Conservation (phyloP, 2,797 vertebrate species). For the Pteronotus mesoamericanus region DNA sequence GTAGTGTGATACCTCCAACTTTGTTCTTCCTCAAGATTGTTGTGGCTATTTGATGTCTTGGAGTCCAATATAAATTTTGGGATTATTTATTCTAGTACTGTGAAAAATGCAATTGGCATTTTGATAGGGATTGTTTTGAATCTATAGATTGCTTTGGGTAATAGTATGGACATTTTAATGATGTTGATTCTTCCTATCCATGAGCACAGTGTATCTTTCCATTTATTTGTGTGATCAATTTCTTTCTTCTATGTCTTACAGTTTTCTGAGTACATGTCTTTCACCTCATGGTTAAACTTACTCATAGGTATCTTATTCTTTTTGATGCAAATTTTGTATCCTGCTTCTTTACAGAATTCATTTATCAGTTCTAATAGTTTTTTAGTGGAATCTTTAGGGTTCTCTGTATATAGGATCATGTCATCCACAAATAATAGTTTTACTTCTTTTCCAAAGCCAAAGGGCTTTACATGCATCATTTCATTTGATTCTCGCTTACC, state of each 20-base stretch:
- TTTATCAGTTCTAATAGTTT: not conserved
- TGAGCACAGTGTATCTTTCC: not conserved
- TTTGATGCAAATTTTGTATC: not conserved
- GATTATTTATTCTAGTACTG: not conserved
- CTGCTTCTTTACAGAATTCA: not conserved
- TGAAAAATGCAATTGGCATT: not conserved
- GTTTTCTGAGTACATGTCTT: not conserved
- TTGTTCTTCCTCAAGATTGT: not conserved
- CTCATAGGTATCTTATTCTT: not conserved
- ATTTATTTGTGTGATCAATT: not conserved
- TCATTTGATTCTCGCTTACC: not conserved
- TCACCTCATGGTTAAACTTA: not conserved
- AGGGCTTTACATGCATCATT: not conserved
- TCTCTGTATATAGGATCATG: not conserved
- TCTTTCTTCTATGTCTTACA: not conserved
- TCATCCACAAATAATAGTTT: not conserved
- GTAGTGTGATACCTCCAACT: not conserved
- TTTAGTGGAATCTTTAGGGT: not conserved
- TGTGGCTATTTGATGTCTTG: not conserved
- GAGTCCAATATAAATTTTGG: not conserved
- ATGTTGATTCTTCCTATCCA: not conserved
- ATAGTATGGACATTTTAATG: not conserved
- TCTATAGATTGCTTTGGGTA: not conserved
- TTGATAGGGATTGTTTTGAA: not conserved
- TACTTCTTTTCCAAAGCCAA: not conserved